phyloP scores from a whole-genome alignment of 2,888 invertebrate species.

The Saturnia japonica region DNA sequence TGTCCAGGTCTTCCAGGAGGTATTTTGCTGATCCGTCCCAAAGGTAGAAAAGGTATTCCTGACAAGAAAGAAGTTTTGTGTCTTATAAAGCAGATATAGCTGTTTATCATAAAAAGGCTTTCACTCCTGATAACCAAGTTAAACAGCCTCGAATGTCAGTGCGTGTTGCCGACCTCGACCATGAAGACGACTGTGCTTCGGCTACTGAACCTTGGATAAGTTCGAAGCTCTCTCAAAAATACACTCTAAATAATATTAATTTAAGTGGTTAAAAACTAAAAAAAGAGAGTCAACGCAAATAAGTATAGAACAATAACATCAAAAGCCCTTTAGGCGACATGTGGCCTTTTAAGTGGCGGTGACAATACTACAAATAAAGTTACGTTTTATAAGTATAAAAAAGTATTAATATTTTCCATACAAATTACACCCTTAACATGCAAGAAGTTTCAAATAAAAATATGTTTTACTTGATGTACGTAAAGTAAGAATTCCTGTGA shows the following conservation, averaged over 20 bases:
- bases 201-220: neutral
- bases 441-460: conserved; percentile 20
- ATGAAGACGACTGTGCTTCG: neutral
- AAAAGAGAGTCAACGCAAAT: conserved; percentile 26
- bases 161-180: too few relatives aligned
- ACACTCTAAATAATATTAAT: conserved; percentile 15
- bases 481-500: conserved; percentile 28
- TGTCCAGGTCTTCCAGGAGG: too few relatives aligned
- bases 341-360: conserved; percentile 79
- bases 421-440: conserved; percentile 43
- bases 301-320: conserved; percentile 60
- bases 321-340: conserved; percentile 77
- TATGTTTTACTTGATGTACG: neutral
- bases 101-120: too few relatives aligned
- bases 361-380: conserved; percentile 80
- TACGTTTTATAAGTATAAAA: conserved; percentile 73
- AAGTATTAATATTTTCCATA: conserved; percentile 52
- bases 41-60: too few relatives aligned
- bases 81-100: too few relatives aligned
- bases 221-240: neutral
- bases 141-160: too few relatives aligned
- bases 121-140: too few relatives aligned
- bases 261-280: conserved; percentile 17
- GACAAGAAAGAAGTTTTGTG: too few relatives aligned
- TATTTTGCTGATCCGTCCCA: too few relatives aligned